phyloP scores from a whole-genome alignment of 2,113 vertebrate genomes.

The Poecilia latipinna region DNA sequence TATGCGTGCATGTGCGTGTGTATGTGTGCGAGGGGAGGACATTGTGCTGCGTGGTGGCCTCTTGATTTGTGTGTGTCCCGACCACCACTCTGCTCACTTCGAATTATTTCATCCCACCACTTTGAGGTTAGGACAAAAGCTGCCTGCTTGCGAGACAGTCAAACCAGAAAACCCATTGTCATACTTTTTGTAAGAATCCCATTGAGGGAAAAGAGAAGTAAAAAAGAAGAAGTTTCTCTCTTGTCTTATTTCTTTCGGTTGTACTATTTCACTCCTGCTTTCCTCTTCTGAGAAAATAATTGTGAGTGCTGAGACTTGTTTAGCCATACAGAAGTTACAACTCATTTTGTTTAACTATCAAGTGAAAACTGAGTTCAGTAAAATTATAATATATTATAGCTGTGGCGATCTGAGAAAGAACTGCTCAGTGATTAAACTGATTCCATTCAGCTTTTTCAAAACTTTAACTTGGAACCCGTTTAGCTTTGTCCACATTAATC shows the following conservation, averaged over 20 bases:
- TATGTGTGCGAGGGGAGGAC: conserved; percentile 34
- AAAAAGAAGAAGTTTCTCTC: conserved; percentile 44
- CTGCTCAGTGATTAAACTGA: background rate
- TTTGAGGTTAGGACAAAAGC: conserved; percentile 42
- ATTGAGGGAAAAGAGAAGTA: conserved; percentile 62
- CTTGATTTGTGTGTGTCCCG: conserved; percentile 40
- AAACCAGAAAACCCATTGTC: conserved; percentile 26
- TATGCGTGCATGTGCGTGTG: conserved; percentile 6
- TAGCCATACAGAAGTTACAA: background rate
- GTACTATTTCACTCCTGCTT: conserved; percentile 29
- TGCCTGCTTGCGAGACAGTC: conserved; percentile 27
- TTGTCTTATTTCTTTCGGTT: conserved; percentile 19
- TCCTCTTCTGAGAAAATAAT: conserved; percentile 16
- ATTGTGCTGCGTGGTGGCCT: conserved; percentile 59
- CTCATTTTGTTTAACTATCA: background rate
- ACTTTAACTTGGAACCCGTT: too few relatives aligned
- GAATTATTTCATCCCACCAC: conserved; percentile 24
- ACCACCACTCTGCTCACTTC: conserved; percentile 34
- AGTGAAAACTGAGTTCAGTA: background rate
- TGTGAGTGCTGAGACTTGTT: conserved; percentile 1
- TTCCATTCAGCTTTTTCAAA: background rate
- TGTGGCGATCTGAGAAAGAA: background rate
- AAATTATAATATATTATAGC: too few relatives aligned
- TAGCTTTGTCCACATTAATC: too few relatives aligned
- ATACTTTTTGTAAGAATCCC: conserved; percentile 29